Evolutionary conservation across 2,888 invertebrate species (phyloP).

Genomic region (Ectemnius cavifrons): DNA sequence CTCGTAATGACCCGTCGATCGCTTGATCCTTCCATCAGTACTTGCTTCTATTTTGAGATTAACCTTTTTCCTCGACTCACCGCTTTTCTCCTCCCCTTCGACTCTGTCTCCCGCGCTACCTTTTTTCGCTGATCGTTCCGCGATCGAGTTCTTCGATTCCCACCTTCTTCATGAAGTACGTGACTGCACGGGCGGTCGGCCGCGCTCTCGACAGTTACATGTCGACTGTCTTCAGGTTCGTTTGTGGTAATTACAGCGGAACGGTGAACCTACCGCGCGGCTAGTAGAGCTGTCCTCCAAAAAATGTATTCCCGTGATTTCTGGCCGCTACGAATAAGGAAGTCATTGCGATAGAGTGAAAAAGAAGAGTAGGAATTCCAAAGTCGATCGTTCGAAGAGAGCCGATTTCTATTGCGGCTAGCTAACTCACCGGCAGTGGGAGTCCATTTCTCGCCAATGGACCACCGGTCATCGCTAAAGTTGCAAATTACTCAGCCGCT

Average conservation of each 20-base stretch:
- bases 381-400: too few relatives aligned
- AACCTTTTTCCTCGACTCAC: conserved; percentile 37
- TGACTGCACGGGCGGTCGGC: conserved; percentile 49
- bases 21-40: conserved; percentile 37
- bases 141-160: conserved; percentile 45
- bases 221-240: conserved; percentile 59
- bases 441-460: not conserved
- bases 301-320: conserved; percentile 28
- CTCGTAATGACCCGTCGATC: conserved; percentile 69
- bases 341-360: not conserved
- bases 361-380: too few relatives aligned
- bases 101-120: conserved; percentile 18
- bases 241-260: conserved; percentile 67
- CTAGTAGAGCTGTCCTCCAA: conserved; percentile 10
- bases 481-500: conserved; percentile 7
- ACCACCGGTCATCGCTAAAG: not conserved
- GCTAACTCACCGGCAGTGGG: too few relatives aligned
- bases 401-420: too few relatives aligned
- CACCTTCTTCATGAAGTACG: conserved; percentile 58
- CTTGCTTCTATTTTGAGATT: conserved; percentile 44
- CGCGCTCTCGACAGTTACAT: conserved; percentile 42
- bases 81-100: conserved; percentile 17
- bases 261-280: conserved; percentile 60
- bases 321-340: conserved; percentile 8
- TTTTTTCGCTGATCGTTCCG: conserved; percentile 41